phyloP scores from a whole-genome alignment of 2,797 vertebrate genomes.

The Oophaga sylvatica region DNA sequence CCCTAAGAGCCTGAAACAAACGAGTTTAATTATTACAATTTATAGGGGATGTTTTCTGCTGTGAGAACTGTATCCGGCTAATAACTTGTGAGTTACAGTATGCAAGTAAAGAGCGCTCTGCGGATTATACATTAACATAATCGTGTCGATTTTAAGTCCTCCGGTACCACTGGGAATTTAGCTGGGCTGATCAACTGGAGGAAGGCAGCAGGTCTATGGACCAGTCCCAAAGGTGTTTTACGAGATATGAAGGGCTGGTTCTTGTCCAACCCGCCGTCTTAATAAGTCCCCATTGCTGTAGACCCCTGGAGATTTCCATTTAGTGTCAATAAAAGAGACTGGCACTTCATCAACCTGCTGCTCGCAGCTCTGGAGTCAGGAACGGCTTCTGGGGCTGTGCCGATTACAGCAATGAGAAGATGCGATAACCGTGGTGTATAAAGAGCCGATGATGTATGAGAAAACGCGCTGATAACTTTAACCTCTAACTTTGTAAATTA shows the following conservation, averaged over 20 bases:
- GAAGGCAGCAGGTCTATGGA: not conserved
- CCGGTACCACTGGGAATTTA: not conserved
- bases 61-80: conserved; percentile 38
- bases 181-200: not conserved
- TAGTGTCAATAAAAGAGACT: conserved; percentile 8
- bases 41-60: conserved; percentile 31
- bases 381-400: not conserved
- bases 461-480: not conserved
- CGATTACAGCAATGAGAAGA: not conserved
- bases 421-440: not conserved
- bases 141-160: conserved; percentile 13
- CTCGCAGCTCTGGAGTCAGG: not conserved
- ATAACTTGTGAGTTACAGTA: conserved; percentile 28
- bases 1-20: conserved; percentile 56
- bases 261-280: not conserved
- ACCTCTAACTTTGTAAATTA: not conserved
- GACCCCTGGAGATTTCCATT: not conserved
- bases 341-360: conserved; percentile 13
- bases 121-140: conserved; percentile 46
- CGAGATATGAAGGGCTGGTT: not conserved
- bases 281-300: not conserved
- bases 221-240: not conserved
- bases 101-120: conserved; percentile 28
- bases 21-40: conserved; percentile 60
- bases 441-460: not conserved